Base-by-base conservation (phyloP, 2,113 vertebrate genomes). In the Spea multiplicata region DNA sequence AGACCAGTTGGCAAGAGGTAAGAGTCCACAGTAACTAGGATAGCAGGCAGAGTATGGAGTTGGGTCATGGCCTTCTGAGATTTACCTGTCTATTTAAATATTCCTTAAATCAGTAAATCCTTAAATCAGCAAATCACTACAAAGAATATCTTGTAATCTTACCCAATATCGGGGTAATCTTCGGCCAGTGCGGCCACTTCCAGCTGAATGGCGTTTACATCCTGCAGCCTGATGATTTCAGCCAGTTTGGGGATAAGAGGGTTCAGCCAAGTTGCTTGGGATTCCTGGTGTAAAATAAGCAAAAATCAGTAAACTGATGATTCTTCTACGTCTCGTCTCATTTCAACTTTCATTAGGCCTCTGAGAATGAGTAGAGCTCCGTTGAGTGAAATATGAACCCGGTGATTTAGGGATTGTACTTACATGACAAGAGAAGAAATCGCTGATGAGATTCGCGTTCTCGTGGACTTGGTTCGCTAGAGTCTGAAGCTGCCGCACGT, bases 201-300 rank as follows among this genome's bases (percentile, higher is more conserved):
- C 3, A 97, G 84, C 83, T 94, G 92, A 83, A 97, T 89, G 62
- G 90, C 90, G 3, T 83, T 91, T 30, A 88, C 83, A 82, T 96
- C 93, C 80, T 96, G 96, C 12, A 96, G 91, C 61, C 81, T 87
- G n/a, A 97, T 86, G 65, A 97, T 88, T 88, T 96, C 95, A 0
- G 95, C 93, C 0, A 97, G 66, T 1, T 83, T 85, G 12, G 84
- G 89, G 14, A 97, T 86, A 0, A 88, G 88, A 0, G 88, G 86
- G 4, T 89, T 83, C 67, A 97, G 82, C 93, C 93, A 95, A 0
- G 73, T 84, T 48, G 93, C 90, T 0, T 46, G 69, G 16, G 94
- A 96, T 0, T 93, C 94, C 96, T 98, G 85, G 0, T 13, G 68
- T 44, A 62, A 74, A 59, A 55, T 16, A 8, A 49, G 44, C 12